Evolutionary conservation across 2,888 invertebrate genomes (phyloP).

Genomic region (Sphaerophoria rueppellii): DNA sequence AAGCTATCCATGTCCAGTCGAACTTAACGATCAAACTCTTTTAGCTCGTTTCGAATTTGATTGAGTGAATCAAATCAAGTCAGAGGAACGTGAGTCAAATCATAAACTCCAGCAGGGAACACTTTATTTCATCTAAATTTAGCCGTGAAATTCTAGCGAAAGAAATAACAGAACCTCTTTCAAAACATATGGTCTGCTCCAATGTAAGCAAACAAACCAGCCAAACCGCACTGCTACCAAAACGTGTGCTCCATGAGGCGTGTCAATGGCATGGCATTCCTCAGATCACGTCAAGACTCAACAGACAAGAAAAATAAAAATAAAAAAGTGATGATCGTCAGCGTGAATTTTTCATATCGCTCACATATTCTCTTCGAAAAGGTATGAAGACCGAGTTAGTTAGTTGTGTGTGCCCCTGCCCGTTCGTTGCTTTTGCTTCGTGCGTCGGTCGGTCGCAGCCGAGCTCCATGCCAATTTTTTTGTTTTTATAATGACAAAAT

Average conservation of each 20-base stretch:
- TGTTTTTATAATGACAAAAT: neutral
- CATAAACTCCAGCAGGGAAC: conserved; percentile 8
- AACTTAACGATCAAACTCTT: conserved; percentile 10
- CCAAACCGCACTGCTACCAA: conserved; percentile 24
- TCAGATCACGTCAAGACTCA: conserved; percentile 28
- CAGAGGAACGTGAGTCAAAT: conserved; percentile 59
- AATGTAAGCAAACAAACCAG: conserved; percentile 50
- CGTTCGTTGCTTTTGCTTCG: neutral
- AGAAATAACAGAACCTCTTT: conserved; percentile 50
- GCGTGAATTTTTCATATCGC: conserved; percentile 12
- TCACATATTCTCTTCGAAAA: conserved; percentile 19
- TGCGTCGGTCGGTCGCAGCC: neutral
- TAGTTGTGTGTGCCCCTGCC: neutral
- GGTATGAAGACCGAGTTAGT: conserved; percentile 21
- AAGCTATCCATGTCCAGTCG: conserved; percentile 20
- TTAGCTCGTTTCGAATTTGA: conserved; percentile 60
- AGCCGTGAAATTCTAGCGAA: conserved; percentile 68
- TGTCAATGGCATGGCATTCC: conserved; percentile 58
- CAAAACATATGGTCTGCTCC: conserved; percentile 64
- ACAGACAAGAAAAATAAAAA: conserved; percentile 50
- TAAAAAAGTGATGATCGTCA: conserved; percentile 33
- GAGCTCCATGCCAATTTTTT: neutral
- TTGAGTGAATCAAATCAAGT: conserved; percentile 72
- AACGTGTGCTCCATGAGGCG: conserved; percentile 65
- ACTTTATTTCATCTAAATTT: conserved; percentile 56